Percentiles rank a stretch among this genome's conserved stretches.
Evolutionary conservation across 2,888 invertebrate genomes (phyloP).

Genomic region (Ectemnius continuus): DNA sequence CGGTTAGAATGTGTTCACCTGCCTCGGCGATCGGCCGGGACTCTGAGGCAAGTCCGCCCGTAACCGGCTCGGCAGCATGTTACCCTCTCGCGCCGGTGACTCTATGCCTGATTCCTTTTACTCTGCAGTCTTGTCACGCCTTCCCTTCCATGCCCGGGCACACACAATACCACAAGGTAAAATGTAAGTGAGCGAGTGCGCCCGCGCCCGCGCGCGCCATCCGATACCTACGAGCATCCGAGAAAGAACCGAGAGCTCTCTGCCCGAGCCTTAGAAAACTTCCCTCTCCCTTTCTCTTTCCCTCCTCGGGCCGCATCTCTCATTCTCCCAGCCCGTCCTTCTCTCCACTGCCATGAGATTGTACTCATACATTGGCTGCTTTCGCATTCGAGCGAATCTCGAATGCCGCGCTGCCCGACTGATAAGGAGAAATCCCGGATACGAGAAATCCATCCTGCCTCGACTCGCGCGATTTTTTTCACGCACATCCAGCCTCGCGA

Average conservation of each 20-base stretch:
- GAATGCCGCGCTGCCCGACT: constrained; percentile 29
- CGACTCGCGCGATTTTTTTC: constrained; percentile 32
- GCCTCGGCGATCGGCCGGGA: constrained; percentile 66
- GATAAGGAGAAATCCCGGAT: constrained; percentile 52
- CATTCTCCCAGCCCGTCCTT: too few species aligned
- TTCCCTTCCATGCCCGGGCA: constrained; percentile 68
- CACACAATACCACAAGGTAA: constrained; percentile 43
- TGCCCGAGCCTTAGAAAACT: constrained; percentile 44
- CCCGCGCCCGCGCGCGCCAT: constrained; percentile 9
- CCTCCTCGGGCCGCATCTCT: too few species aligned
- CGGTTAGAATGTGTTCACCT: constrained; percentile 75
- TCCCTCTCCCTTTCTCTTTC: constrained; percentile 15
- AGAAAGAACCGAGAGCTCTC: constrained; percentile 19
- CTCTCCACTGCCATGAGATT: too few species aligned
- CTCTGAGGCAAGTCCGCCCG: constrained; percentile 57
- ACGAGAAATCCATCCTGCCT: constrained; percentile 33
- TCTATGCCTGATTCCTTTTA: constrained; percentile 74
- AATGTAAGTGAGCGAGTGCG: constrained; percentile 15
- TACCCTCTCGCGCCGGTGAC: constrained; percentile 77
- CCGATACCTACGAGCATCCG: constrained; percentile 15
- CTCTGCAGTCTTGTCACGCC: constrained; percentile 76
- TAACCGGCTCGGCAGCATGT: constrained; percentile 78
- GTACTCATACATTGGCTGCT: constrained; percentile 1
- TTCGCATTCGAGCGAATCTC: constrained; percentile 46
- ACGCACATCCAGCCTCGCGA: constrained; percentile 13